These are phyloP conservation scores for Pogonognathellus flavescens DNA, from an alignment of 1,140 invertebrate species.

Conservation along the genomic window DNA sequence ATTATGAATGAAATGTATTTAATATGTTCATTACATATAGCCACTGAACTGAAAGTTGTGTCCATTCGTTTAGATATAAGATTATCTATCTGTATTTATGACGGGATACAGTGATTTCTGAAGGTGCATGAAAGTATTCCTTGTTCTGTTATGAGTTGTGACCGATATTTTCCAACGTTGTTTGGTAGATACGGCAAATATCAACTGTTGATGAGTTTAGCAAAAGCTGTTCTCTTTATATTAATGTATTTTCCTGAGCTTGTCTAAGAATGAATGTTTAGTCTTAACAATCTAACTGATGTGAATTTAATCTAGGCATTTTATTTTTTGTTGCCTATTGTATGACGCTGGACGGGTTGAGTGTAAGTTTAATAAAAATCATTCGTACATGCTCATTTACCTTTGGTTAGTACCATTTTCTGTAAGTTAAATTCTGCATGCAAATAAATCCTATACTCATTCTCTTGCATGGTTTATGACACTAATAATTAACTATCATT, in stretches of 20 bases:
- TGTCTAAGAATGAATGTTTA: slow-evolving; percentile 17
- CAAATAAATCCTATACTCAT: too few relatives aligned
- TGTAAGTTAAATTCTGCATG: too few relatives aligned
- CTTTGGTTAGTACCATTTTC: too few relatives aligned
- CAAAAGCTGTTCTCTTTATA: neutral
- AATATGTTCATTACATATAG: too few relatives aligned
- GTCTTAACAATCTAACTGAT: neutral
- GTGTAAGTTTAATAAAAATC: too few relatives aligned
- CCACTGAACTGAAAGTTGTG: too few relatives aligned
- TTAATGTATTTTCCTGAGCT: neutral
- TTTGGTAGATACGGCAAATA: neutral
- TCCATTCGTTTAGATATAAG: too few relatives aligned
- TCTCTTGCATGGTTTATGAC: too few relatives aligned
- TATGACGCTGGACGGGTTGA: neutral
- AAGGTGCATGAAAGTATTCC: neutral
- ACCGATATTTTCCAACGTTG: neutral
- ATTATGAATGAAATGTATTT: too few relatives aligned
- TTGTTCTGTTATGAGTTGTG: slow-evolving; percentile 10
- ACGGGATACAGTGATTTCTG: neutral
- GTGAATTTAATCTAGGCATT: slow-evolving; percentile 20
- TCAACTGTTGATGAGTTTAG: neutral
- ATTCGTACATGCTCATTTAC: too few relatives aligned
- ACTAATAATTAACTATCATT: too few relatives aligned
- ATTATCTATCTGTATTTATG: neutral
- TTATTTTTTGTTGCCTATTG: slow-evolving; percentile 20